phyloP scores from a whole-genome alignment of 2,113 vertebrate genomes.

The Ciconia boyciana region DNA sequence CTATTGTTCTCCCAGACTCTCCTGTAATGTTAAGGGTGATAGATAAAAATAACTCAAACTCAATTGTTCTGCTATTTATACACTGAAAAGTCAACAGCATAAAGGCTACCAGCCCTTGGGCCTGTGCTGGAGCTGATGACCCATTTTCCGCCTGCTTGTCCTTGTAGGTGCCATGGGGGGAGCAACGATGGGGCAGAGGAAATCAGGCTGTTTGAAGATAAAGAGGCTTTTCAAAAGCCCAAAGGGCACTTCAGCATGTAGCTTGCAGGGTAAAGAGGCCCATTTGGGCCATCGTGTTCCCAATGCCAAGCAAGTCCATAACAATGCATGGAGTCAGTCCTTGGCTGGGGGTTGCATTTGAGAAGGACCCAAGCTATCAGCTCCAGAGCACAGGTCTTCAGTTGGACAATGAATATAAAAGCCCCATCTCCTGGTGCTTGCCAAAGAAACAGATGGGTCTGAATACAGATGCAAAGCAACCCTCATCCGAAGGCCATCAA shows the following conservation, averaged over 20 bases:
- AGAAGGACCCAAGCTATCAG: background rate
- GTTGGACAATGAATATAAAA: background rate
- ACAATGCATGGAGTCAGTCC: background rate
- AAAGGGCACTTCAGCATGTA: background rate
- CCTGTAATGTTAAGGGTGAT: background rate
- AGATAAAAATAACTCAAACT: constrained; percentile 28
- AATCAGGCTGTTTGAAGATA: background rate
- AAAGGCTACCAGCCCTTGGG: background rate
- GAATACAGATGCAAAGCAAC: constrained; percentile 31
- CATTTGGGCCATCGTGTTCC: background rate
- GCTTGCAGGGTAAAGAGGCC: background rate
- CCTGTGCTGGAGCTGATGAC: background rate
- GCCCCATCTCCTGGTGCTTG: background rate
- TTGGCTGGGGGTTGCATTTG: background rate
- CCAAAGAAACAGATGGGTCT: background rate
- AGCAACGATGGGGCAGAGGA: background rate
- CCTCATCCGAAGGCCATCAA: background rate
- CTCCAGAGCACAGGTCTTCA: background rate
- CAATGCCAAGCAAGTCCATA: background rate
- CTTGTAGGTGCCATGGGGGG: background rate
- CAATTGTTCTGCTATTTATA: constrained; percentile 49
- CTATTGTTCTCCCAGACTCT: background rate
- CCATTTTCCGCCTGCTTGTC: background rate
- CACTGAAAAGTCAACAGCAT: background rate
- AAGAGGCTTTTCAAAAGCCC: constrained; percentile 14